These are phyloP conservation scores for Drosophila busckii DNA, from an alignment of 1,140 invertebrate genomes.

Conservation along the genomic window DNA sequence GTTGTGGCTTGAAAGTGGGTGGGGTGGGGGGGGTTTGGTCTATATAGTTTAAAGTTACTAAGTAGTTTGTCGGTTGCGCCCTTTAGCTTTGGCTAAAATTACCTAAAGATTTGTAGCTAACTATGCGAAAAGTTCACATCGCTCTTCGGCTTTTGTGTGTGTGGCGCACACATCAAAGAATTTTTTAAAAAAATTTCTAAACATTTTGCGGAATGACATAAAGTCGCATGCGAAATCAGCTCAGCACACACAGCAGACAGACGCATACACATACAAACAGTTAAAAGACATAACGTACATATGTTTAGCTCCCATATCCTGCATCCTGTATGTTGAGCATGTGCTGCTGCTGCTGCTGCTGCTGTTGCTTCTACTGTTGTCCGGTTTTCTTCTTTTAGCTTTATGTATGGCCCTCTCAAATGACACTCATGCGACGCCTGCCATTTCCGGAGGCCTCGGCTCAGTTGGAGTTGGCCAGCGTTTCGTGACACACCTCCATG, in stretches of 20 bases:
- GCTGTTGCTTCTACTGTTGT: constrained; percentile 18
- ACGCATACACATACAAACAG: too few relatives aligned
- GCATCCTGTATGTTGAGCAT: constrained; percentile 7
- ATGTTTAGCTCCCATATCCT: background rate
- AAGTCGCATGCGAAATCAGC: constrained; percentile 54
- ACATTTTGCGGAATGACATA: constrained; percentile 51
- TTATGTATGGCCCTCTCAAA: constrained; percentile 53
- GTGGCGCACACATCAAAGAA: constrained; percentile 20
- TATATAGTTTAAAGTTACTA: constrained; percentile 19
- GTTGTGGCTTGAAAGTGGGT: constrained; percentile 36
- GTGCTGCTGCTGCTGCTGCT: constrained; percentile 33
- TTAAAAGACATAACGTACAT: too few relatives aligned
- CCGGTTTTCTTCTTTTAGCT: constrained; percentile 12
- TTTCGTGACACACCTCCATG: constrained; percentile 96
- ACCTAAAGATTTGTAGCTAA: constrained; percentile 44
- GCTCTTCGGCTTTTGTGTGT: too few relatives aligned
- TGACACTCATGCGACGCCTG: constrained; percentile 75
- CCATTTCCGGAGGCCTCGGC: constrained; percentile 73
- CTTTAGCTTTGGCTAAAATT: constrained; percentile 23
- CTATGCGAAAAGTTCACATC: constrained; percentile 29
- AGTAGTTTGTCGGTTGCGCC: constrained; percentile 28
- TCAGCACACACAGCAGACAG: background rate
- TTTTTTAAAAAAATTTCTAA: constrained; percentile 31
- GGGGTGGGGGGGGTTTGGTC: constrained; percentile 27
- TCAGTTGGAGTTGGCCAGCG: constrained; percentile 74